These are phyloP conservation scores for Thymelicus acteon DNA, from an alignment of 2,888 invertebrate species.

Conservation along the genomic window DNA sequence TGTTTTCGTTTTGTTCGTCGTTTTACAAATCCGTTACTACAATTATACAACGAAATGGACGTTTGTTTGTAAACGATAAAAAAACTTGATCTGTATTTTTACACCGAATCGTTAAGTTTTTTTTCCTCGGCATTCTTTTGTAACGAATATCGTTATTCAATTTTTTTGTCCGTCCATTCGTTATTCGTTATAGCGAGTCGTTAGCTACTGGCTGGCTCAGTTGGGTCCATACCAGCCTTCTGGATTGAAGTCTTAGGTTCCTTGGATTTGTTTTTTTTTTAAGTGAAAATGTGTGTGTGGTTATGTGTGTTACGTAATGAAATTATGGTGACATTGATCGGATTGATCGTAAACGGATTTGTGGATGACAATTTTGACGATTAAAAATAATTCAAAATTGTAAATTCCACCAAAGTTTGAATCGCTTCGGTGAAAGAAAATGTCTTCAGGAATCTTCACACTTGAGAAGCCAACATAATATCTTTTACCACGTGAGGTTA, in stretches of 20 bases:
- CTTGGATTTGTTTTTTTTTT: slow-evolving; percentile 7
- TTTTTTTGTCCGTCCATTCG: slow-evolving; percentile 33
- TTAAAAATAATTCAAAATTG: no score
- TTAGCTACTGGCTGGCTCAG: slow-evolving; percentile 31
- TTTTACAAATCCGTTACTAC: slow-evolving; percentile 13
- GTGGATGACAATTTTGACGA: no score
- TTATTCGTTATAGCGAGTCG: slow-evolving; percentile 36
- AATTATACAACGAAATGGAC: slow-evolving; percentile 3
- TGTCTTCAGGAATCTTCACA: no score
- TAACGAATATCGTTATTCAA: slow-evolving; percentile 36
- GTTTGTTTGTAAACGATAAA: slow-evolving; percentile 23
- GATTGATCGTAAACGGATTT: no score
- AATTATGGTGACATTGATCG: no score
- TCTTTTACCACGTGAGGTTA: no score
- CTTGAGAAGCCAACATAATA: no score
- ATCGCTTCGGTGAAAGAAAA: no score
- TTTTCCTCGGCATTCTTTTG: slow-evolving; percentile 32
- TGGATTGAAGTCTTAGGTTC: slow-evolving; percentile 29
- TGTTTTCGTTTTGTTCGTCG: not conserved
- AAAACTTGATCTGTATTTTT: slow-evolving; percentile 31
- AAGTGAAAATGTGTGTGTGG: slow-evolving; percentile 1
- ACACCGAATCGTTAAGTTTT: slow-evolving; percentile 31
- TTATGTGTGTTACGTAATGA: not conserved
- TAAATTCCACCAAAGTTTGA: no score
- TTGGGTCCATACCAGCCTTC: slow-evolving; percentile 31